Percentiles rank a stretch among this genome's conserved stretches.
phyloP scores from a whole-genome alignment of 1,140 invertebrate genomes.

The Gryon sp. region DNA sequence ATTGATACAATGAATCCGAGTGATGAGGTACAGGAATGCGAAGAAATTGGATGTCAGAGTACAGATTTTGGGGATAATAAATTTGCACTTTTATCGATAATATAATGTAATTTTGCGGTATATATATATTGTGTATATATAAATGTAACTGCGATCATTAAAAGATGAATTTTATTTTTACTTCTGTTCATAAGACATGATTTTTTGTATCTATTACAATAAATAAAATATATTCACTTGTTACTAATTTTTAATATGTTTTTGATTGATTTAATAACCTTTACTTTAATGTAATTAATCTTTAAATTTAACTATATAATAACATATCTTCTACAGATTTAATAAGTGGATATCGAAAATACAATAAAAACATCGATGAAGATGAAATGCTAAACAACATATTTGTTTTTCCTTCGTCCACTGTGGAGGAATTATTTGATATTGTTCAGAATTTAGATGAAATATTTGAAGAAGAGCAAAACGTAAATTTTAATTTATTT shows the following conservation, averaged over 20 bases:
- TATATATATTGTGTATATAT: no score
- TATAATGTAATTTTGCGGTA: no score
- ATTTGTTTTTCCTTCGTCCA: conserved; percentile 56
- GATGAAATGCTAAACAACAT: conserved; percentile 61
- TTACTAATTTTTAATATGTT: background rate
- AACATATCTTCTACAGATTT: conserved; percentile 63
- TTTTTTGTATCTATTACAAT: no score
- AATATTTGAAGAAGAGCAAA: conserved; percentile 18
- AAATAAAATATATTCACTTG: no score
- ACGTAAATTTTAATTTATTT: conserved; percentile 23
- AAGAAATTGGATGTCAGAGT: background rate
- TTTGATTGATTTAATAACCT: conserved; percentile 16
- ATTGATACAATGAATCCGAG: background rate
- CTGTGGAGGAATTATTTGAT: conserved; percentile 63
- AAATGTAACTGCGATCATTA: no score
- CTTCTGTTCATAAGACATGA: no score
- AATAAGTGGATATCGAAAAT: conserved; percentile 37
- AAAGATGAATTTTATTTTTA: no score
- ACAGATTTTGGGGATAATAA: background rate
- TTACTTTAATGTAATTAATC: no score
- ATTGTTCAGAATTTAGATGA: conserved; percentile 52
- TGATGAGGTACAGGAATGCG: background rate
- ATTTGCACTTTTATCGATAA: background rate
- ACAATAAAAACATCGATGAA: conserved; percentile 25
- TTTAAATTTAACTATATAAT: no score